Percentiles rank a stretch among this genome's conserved stretches.
phyloP scores from a whole-genome alignment of 2,797 vertebrate genomes.

The Cyprinodon diabolis region DNA sequence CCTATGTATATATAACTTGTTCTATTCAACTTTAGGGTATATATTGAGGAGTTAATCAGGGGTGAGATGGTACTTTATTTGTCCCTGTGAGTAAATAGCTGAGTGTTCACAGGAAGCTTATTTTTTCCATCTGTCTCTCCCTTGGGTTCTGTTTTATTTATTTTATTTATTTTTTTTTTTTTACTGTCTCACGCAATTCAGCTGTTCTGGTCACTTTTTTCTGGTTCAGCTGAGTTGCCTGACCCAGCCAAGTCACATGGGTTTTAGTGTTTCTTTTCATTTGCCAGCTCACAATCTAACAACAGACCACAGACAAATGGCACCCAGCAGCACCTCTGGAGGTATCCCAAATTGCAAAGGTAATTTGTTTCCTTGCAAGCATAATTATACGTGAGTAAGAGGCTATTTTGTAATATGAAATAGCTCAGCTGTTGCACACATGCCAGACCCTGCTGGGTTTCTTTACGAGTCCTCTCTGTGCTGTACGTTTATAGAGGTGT shows the following conservation, averaged over 20 bases:
- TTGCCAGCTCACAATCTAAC: conserved; percentile 18
- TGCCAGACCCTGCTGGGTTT: conserved; percentile 51
- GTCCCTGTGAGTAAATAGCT: conserved; percentile 67
- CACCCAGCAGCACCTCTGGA: conserved; percentile 52
- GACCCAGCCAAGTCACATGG: conserved; percentile 41
- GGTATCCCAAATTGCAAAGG: conserved; percentile 66
- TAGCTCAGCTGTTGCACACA: conserved; percentile 50
- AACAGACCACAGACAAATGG: conserved; percentile 25
- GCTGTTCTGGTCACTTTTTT: conserved; percentile 56
- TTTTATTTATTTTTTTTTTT: conserved; percentile 29
- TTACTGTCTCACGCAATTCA: conserved; percentile 42
- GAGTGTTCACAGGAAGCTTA: conserved; percentile 59
- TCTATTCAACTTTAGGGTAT: conserved; percentile 44
- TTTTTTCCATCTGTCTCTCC: conserved; percentile 38
- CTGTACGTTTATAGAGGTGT: conserved; percentile 44
- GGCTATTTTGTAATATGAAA: conserved; percentile 61
- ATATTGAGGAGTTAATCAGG: conserved; percentile 68
- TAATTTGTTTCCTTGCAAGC: conserved; percentile 63
- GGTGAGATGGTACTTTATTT: conserved; percentile 60
- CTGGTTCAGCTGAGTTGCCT: conserved; percentile 61
- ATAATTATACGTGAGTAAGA: conserved; percentile 57
- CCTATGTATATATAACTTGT: conserved; percentile 38
- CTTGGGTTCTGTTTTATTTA: conserved; percentile 49
- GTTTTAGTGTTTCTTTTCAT: conserved; percentile 39
- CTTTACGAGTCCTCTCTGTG: conserved; percentile 57